phyloP scores from a whole-genome alignment of 2,888 invertebrate species.

The Pristionchus japonicus region DNA sequence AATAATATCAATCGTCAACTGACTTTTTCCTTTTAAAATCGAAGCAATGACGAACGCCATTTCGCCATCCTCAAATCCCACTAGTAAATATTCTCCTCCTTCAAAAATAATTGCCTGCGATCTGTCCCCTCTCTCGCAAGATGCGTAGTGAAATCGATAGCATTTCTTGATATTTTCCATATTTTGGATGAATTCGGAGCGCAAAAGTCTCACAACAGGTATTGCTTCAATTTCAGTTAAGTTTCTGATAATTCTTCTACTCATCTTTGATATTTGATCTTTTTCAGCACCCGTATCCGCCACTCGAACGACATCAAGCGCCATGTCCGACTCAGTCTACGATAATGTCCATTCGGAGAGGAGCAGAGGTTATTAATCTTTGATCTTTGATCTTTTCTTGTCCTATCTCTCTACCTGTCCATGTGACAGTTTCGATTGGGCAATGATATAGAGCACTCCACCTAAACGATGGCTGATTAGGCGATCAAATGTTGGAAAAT shows the following conservation, averaged over 20 bases:
- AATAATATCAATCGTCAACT: background rate
- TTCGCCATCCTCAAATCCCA: background rate
- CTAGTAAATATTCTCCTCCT: background rate
- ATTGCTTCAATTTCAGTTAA: background rate
- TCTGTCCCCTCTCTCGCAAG: background rate
- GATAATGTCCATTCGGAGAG: slow-evolving; percentile 41
- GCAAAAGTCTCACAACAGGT: background rate
- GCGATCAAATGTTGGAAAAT: too few species aligned
- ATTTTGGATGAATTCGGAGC: background rate
- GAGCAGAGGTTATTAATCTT: slow-evolving; percentile 30
- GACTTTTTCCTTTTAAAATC: background rate
- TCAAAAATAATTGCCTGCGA: background rate
- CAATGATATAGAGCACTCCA: too few species aligned
- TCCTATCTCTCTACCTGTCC: background rate
- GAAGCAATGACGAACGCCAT: background rate
- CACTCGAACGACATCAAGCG: background rate
- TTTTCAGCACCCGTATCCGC: background rate
- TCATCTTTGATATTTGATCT: background rate
- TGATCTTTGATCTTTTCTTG: background rate
- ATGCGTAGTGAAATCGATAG: background rate
- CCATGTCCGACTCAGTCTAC: slow-evolving; percentile 41
- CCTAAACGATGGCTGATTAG: too few species aligned
- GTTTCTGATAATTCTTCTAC: background rate
- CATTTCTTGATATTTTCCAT: background rate
- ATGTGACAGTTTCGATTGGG: background rate